Evolutionary conservation across 30 jellyfish, hydroid and myxozoan species (phyloP).

Genomic region (Sanderia malayensis): DNA sequence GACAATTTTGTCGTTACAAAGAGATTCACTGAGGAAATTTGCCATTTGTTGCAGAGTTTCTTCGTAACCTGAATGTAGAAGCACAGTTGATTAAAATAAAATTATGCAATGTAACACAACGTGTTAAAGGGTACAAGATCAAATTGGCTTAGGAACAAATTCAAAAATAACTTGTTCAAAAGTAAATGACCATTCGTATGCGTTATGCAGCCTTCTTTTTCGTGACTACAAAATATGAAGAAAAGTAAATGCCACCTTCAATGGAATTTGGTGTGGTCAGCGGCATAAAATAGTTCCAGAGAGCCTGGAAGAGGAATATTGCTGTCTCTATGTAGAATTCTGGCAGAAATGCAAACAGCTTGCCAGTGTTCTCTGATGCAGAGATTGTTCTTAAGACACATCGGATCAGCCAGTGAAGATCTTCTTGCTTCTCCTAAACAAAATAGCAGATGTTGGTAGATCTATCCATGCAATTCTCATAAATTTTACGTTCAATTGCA

Average conservation of each 20-base stretch:
- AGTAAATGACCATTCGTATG: no score
- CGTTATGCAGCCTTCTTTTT: no score
- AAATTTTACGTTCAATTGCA: no score
- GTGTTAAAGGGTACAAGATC: no score
- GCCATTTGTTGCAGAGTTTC: conserved; percentile 87
- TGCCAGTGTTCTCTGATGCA: conserved; percentile 62
- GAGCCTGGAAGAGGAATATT: conserved; percentile 79
- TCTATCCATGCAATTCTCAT: no score
- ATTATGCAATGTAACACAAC: no score
- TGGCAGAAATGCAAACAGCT: conserved; percentile 75
- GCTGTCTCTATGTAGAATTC: conserved; percentile 86
- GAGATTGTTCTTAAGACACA: conserved; percentile 61
- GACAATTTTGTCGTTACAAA: conserved; percentile 82
- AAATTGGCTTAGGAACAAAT: no score
- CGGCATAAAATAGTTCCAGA: conserved; percentile 89
- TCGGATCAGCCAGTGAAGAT: conserved; percentile 74
- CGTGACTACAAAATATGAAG: no score
- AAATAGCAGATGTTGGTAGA: no score
- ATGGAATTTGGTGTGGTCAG: conserved; percentile 56
- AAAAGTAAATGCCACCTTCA: no score
- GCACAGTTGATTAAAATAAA: no score
- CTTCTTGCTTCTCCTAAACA: conserved; percentile 90
- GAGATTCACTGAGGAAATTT: conserved; percentile 78
- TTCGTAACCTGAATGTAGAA: conserved; percentile 88
- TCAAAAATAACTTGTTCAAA: no score